Percentiles rank a stretch among this genome's conserved stretches.
phyloP scores from a whole-genome alignment of 2,113 vertebrate genomes.

The Bubo scandiacus region DNA sequence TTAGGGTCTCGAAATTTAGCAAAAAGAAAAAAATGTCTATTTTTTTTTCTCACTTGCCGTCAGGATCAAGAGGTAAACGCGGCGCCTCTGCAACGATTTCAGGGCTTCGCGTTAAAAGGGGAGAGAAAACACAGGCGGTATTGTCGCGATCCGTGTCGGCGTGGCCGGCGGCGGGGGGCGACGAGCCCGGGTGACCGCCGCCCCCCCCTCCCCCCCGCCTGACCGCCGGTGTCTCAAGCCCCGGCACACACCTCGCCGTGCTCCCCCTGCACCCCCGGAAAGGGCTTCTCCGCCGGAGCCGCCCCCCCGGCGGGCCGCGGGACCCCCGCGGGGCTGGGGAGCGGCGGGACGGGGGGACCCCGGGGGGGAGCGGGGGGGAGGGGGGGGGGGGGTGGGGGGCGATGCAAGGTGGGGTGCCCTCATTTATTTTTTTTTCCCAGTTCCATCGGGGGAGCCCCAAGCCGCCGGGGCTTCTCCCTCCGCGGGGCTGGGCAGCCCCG shows the following conservation, averaged over 20 bases:
- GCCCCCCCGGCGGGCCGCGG: conserved; percentile 73
- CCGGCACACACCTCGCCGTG: neutral
- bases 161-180: neutral
- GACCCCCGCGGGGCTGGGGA: neutral
- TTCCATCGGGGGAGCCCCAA: conserved; percentile 75
- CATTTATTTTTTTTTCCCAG: conserved; percentile 34
- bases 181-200: conserved; percentile 58
- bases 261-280: neutral
- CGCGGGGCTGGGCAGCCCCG: conserved; percentile 65
- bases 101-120: neutral
- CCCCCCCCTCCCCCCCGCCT: conserved; percentile 66
- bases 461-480: conserved; percentile 69
- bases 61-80: neutral
- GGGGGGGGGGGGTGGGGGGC: conserved; percentile 42
- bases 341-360: neutral
- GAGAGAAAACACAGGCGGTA: neutral
- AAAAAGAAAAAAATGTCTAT: neutral
- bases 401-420: conserved; percentile 70
- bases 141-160: neutral
- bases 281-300: neutral
- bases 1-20: conserved; percentile 14
- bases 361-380: no score
- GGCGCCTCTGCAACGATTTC: neutral
- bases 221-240: neutral
- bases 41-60: neutral